Evolutionary conservation across 2,797 vertebrate species (phyloP).

Genomic region (Hapalemur alaotrensis): DNA sequence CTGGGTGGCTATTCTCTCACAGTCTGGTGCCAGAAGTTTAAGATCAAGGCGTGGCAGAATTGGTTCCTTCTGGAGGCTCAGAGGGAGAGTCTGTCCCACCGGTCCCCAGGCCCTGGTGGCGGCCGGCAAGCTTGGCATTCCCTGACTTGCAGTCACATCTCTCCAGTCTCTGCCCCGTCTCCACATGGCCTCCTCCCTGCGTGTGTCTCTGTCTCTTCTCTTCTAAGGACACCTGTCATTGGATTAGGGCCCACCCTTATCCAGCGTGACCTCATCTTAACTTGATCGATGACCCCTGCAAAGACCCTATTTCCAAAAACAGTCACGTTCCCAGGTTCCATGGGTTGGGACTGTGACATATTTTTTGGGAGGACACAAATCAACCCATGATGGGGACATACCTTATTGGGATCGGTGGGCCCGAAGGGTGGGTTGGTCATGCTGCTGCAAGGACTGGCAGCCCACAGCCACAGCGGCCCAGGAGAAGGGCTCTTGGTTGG

Average conservation of each 20-base stretch:
- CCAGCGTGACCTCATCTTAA: not conserved
- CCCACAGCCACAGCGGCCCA: not conserved
- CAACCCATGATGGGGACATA: not conserved
- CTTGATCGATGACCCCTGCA: not conserved
- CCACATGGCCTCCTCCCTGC: not conserved
- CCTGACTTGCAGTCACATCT: not conserved
- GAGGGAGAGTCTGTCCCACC: not conserved
- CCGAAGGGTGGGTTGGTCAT: not conserved
- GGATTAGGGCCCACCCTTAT: not conserved
- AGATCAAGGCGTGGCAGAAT: not conserved
- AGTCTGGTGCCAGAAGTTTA: not conserved
- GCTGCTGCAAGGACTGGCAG: not conserved
- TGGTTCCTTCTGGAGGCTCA: not conserved
- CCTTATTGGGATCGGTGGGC: not conserved
- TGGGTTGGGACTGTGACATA: not conserved
- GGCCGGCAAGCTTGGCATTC: rapidly evolving
- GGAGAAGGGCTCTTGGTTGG: not conserved
- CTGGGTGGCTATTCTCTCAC: not conserved
- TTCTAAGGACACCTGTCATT: not conserved
- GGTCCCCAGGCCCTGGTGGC: not conserved
- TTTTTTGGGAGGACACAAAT: not conserved
- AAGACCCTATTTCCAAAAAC: not conserved
- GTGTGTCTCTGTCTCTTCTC: not conserved
- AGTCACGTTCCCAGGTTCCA: not conserved
- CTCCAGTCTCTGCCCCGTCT: not conserved